Evolutionary conservation across 2,113 vertebrate genomes (phyloP).

Genomic region (Gallinago undulata): DNA sequence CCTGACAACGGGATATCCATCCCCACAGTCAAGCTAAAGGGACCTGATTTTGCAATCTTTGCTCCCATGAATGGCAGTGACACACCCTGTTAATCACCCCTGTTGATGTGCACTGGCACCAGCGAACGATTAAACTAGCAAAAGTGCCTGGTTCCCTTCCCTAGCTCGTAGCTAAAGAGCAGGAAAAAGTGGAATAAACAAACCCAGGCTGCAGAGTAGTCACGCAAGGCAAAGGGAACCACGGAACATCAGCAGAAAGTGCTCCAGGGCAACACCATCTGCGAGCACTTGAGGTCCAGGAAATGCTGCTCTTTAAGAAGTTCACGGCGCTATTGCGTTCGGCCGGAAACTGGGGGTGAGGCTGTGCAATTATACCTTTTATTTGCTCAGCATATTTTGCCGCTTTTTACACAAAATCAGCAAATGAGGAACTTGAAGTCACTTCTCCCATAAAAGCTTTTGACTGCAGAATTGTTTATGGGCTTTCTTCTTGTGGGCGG

Average conservation of each 20-base stretch:
- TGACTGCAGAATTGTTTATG: background rate
- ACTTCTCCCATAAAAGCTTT: background rate
- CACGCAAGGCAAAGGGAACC: conserved; percentile 40
- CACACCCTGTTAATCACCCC: background rate
- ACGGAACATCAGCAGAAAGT: conserved; percentile 50
- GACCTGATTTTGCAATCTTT: background rate
- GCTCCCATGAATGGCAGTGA: background rate
- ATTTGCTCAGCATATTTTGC: conserved; percentile 49
- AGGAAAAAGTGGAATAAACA: conserved; percentile 57
- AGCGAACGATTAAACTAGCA: background rate
- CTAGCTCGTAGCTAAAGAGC: background rate
- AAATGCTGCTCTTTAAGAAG: conserved; percentile 40
- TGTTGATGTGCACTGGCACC: background rate
- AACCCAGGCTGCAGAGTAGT: background rate
- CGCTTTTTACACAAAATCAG: background rate
- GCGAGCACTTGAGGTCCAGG: conserved; percentile 29
- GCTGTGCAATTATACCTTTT: background rate
- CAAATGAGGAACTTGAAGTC: conserved; percentile 23
- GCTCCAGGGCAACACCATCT: conserved; percentile 46
- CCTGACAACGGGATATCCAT: background rate
- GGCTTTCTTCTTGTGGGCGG: background rate
- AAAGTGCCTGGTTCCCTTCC: conserved; percentile 2
- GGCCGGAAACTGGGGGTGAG: conserved; percentile 32
- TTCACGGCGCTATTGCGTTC: fast-evolving
- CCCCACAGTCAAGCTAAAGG: background rate